phyloP scores from a whole-genome alignment of 2,113 vertebrate genomes.

The human (Homo sapiens) region DNA sequence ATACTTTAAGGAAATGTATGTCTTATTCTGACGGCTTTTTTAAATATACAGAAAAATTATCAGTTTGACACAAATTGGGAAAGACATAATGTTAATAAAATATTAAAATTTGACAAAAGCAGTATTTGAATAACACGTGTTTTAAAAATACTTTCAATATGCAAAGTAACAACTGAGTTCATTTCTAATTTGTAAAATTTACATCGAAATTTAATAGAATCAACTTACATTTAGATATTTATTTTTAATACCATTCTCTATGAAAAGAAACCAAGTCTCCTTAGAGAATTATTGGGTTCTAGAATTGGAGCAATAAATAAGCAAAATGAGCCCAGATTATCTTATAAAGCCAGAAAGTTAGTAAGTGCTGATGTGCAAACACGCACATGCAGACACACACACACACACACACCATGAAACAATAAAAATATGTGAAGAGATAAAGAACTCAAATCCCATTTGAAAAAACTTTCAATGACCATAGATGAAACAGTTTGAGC shows the following conservation, averaged over 20 bases:
- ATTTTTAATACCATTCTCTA: background rate
- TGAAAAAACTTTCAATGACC: background rate
- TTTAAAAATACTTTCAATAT: background rate
- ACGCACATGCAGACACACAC: rapidly evolving
- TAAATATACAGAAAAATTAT: background rate
- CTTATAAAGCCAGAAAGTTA: background rate
- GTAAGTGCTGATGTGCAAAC: background rate
- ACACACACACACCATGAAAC: rapidly evolving
- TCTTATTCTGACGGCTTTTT: background rate
- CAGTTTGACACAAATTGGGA: background rate
- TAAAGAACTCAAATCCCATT: background rate
- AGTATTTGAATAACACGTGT: background rate
- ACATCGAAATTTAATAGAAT: background rate
- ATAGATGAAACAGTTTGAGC: background rate
- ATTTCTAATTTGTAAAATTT: background rate
- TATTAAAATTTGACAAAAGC: background rate
- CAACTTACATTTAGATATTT: background rate
- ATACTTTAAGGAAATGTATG: background rate
- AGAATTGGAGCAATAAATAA: background rate
- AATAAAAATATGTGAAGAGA: background rate
- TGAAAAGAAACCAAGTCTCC: background rate
- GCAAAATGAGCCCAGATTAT: background rate
- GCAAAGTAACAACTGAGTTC: background rate
- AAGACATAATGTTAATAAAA: background rate
- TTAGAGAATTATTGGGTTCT: background rate